phyloP scores from a whole-genome alignment of 1,140 invertebrate species.

The Drosophila repleta region DNA sequence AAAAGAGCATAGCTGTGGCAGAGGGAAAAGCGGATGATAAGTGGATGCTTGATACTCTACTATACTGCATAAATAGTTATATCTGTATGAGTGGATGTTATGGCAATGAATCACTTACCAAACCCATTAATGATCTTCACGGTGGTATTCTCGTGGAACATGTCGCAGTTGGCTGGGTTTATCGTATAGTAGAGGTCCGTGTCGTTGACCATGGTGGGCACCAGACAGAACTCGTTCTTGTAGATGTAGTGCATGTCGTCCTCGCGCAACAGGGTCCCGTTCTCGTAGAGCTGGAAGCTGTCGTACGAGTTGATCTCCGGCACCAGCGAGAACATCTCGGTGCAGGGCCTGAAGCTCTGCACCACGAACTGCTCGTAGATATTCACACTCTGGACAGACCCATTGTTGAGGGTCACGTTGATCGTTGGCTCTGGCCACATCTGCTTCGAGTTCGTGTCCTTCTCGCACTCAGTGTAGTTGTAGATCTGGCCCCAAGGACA shows the following conservation, averaged over 20 bases:
- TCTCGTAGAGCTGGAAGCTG: slow-evolving; percentile 59
- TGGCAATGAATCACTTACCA: too few relatives aligned
- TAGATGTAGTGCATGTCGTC: slow-evolving; percentile 55
- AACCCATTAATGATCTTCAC: slow-evolving; percentile 77
- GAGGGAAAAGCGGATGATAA: background rate
- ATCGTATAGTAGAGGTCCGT: slow-evolving; percentile 59
- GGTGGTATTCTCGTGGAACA: slow-evolving; percentile 44
- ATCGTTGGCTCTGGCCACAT: slow-evolving; percentile 59
- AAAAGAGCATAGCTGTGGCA: slow-evolving; percentile 87
- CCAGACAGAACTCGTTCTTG: slow-evolving; percentile 73
- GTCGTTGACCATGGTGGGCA: slow-evolving; percentile 54
- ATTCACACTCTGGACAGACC: slow-evolving; percentile 41
- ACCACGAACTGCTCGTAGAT: slow-evolving; percentile 72
- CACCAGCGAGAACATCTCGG: slow-evolving; percentile 64
- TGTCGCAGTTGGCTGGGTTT: slow-evolving; percentile 74
- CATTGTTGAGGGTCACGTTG: slow-evolving; percentile 64
- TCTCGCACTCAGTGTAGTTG: slow-evolving; percentile 34
- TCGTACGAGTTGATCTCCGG: slow-evolving; percentile 61
- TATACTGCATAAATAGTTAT: too few relatives aligned
- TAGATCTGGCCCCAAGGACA: slow-evolving; percentile 70
- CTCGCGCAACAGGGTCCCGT: slow-evolving; percentile 63
- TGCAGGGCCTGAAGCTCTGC: slow-evolving; percentile 73
- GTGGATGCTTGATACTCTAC: too few relatives aligned
- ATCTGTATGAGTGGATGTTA: too few relatives aligned
- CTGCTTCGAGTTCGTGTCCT: slow-evolving; percentile 31